Evolutionary conservation across 2,113 vertebrate genomes (phyloP).

Genomic region (Scortum barcoo): DNA sequence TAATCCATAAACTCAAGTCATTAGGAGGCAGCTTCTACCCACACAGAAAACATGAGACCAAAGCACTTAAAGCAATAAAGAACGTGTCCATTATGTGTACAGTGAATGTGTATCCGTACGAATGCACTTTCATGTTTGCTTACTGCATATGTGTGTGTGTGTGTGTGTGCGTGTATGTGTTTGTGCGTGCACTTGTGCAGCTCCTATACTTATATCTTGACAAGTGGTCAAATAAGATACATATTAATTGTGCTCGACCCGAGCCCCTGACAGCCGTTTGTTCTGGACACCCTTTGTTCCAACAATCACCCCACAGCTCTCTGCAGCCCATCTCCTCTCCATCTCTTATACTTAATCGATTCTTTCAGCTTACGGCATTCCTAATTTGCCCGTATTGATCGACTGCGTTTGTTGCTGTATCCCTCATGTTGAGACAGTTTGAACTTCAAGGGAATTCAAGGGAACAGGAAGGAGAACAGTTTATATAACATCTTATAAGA

Average conservation of each 20-base stretch:
- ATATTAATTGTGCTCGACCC: slow-evolving; percentile 31
- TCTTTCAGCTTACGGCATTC: slow-evolving; percentile 34
- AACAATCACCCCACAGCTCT: slow-evolving; percentile 27
- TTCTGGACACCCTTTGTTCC: slow-evolving; percentile 30
- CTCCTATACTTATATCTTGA: background rate
- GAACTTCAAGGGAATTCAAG: slow-evolving; percentile 35
- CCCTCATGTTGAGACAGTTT: slow-evolving; percentile 18
- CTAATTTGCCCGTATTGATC: slow-evolving; percentile 65
- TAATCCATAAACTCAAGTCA: slow-evolving; percentile 37
- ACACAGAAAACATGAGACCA: slow-evolving; percentile 32
- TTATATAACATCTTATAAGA: background rate
- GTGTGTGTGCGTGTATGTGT: background rate
- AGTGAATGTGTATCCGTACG: background rate
- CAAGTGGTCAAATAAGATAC: slow-evolving; percentile 22
- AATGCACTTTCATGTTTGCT: slow-evolving; percentile 13
- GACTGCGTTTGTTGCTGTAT: slow-evolving; percentile 32
- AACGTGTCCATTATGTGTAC: slow-evolving; percentile 26
- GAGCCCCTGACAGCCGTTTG: background rate
- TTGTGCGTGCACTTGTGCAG: too few species aligned
- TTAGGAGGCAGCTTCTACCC: slow-evolving; percentile 9
- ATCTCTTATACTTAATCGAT: slow-evolving; percentile 42
- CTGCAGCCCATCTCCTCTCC: slow-evolving; percentile 30
- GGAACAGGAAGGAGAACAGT: background rate
- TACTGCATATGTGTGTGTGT: too few species aligned
- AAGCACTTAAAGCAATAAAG: slow-evolving; percentile 46